These are phyloP conservation scores for Petromus typicus DNA, from an alignment of 2,113 vertebrate genomes.

Conservation along the genomic window DNA sequence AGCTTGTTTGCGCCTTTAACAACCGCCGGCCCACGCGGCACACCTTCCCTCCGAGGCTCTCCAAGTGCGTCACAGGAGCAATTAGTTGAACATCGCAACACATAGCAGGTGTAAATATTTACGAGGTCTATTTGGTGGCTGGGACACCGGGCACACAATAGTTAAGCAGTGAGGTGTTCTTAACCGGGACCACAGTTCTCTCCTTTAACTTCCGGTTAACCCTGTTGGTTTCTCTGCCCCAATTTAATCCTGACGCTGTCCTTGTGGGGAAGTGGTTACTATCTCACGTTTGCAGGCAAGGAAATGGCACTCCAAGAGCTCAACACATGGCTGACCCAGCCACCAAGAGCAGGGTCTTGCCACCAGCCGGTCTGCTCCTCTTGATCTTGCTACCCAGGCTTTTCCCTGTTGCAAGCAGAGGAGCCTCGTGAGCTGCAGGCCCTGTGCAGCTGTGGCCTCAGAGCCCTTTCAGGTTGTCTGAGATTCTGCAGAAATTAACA, in stretches of 20 bases:
- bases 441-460: fast-evolving
- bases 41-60: conserved; percentile 66
- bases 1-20: conserved; percentile 66
- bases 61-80: conserved; percentile 67
- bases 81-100: conserved; percentile 78
- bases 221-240: background rate
- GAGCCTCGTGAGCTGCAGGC: background rate
- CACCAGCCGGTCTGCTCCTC: background rate
- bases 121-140: conserved; percentile 39
- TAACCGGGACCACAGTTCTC: background rate
- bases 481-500: conserved; percentile 41
- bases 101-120: conserved; percentile 75
- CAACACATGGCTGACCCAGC: fast-evolving
- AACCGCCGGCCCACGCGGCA: background rate
- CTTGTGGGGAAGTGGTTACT: background rate
- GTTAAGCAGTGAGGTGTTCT: background rate
- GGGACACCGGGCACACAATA: background rate
- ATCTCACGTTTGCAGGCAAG: background rate
- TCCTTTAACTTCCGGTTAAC: background rate
- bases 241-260: too few species aligned
- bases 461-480: background rate
- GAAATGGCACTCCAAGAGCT: background rate
- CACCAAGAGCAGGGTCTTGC: fast-evolving
- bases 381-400: background rate
- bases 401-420: fast-evolving